A percentile compares a stretch with the other conserved stretches of the same genome.
Evolutionary conservation across 2,888 invertebrate species (phyloP).

Genomic region (Enchytraeus crypticus): DNA sequence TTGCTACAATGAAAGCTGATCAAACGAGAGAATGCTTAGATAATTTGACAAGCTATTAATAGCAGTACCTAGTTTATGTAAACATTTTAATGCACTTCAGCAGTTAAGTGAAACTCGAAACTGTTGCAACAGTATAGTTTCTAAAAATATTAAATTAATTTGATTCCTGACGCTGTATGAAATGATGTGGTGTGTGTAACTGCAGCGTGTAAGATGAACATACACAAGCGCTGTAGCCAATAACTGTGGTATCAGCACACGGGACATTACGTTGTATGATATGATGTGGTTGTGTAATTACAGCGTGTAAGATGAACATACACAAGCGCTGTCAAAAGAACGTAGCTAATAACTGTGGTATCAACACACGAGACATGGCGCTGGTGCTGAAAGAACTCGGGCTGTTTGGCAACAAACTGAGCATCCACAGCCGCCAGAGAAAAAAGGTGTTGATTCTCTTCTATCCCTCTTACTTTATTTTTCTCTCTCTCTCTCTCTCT

Average conservation of each 20-base stretch:
- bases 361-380: slow-evolving; percentile 92
- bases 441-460: neutral
- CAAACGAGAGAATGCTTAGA: too few relatives aligned
- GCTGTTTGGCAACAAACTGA: slow-evolving; percentile 52
- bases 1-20: too few relatives aligned
- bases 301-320: slow-evolving; percentile 90
- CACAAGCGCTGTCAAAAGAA: slow-evolving; percentile 98
- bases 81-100: too few relatives aligned
- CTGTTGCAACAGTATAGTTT: too few relatives aligned
- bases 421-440: neutral
- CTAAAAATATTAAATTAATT: too few relatives aligned
- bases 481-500: too few relatives aligned
- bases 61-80: too few relatives aligned
- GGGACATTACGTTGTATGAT: neutral
- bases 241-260: slow-evolving; percentile 97
- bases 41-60: too few relatives aligned
- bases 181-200: too few relatives aligned
- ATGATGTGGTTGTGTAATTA: slow-evolving; percentile 22
- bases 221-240: slow-evolving; percentile 98
- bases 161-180: too few relatives aligned
- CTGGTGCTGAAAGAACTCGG: slow-evolving; percentile 83
- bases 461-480: too few relatives aligned
- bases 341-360: slow-evolving; percentile 97
- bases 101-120: too few relatives aligned
- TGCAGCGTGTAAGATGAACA: slow-evolving; percentile 86